Percentiles rank a stretch among this genome's conserved stretches.
These are phyloP conservation scores for Hermatobates lingyangjiaoensis DNA, from an alignment of 1,140 invertebrate species.

Conservation along the genomic window DNA sequence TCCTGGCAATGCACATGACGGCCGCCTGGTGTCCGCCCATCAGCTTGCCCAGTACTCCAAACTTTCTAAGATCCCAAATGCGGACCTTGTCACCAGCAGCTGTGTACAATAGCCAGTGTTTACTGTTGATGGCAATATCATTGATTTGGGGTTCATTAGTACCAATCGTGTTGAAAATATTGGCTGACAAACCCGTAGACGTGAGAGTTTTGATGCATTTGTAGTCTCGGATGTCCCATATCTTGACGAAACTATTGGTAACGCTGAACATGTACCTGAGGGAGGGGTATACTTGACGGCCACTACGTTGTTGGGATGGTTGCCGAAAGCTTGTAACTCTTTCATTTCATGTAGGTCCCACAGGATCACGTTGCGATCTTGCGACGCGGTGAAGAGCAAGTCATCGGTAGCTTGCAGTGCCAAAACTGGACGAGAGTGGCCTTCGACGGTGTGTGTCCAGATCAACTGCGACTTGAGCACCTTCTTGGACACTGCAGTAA, in stretches of 20 bases:
- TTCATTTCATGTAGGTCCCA: conserved; percentile 64
- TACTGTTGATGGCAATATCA: conserved; percentile 39
- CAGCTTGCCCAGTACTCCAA: conserved; percentile 50
- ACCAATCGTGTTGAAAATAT: conserved; percentile 30
- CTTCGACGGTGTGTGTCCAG: conserved; percentile 61
- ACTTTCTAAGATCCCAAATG: conserved; percentile 68
- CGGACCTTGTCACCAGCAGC: conserved; percentile 60
- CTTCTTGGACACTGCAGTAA: too few relatives aligned
- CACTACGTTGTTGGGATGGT: conserved; percentile 62
- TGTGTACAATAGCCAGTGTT: conserved; percentile 45
- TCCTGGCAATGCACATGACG: conserved; percentile 62
- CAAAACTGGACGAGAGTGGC: conserved; percentile 64
- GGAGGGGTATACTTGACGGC: conserved; percentile 43
- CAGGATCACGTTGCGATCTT: conserved; percentile 72
- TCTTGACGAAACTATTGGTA: conserved; percentile 61
- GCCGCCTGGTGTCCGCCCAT: conserved; percentile 70
- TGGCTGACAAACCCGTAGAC: conserved; percentile 36
- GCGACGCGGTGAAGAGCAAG: conserved; percentile 54
- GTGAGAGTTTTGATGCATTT: conserved; percentile 53
- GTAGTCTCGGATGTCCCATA: conserved; percentile 55
- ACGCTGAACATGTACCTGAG: conserved; percentile 52
- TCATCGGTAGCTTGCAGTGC: conserved; percentile 53
- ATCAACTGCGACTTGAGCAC: conserved; percentile 43
- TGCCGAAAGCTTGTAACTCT: conserved; percentile 42
- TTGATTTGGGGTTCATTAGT: conserved; percentile 46